These are phyloP conservation scores for Cistogaster globosa DNA, from an alignment of 2,888 invertebrate genomes.

Conservation along the genomic window DNA sequence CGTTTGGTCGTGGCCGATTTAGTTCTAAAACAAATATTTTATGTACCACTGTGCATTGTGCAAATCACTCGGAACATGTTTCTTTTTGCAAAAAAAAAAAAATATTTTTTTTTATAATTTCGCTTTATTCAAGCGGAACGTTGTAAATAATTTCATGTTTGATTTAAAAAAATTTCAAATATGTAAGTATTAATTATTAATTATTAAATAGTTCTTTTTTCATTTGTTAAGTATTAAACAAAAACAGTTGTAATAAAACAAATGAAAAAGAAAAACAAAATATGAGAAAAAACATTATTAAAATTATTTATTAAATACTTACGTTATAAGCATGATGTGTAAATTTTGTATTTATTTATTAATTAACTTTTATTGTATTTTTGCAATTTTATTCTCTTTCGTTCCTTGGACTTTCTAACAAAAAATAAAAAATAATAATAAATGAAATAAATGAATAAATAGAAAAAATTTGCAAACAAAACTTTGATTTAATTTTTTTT, in stretches of 20 bases:
- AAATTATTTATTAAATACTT: slow-evolving; percentile 72
- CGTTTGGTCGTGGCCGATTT: no score
- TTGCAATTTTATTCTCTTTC: slow-evolving; percentile 21
- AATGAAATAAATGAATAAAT: neutral
- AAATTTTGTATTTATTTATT: slow-evolving; percentile 56
- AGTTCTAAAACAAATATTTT: no score
- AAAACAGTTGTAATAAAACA: neutral
- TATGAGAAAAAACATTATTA: neutral
- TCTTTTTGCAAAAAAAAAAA: neutral
- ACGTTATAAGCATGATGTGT: slow-evolving; percentile 76
- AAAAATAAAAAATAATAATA: no score
- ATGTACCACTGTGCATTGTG: no score
- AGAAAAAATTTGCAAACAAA: neutral
- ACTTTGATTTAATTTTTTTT: neutral
- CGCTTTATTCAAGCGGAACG: slow-evolving; percentile 53
- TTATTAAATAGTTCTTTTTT: slow-evolving; percentile 5
- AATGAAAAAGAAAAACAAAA: slow-evolving; percentile 1
- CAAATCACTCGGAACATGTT: neutral
- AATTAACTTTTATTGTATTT: slow-evolving; percentile 17
- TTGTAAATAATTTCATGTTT: slow-evolving; percentile 48
- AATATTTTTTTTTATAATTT: slow-evolving; percentile 38
- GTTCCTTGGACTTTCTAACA: slow-evolving; percentile 50
- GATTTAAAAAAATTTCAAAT: slow-evolving; percentile 10
- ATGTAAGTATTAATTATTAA: no score
- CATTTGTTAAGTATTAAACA: slow-evolving; percentile 4